phyloP scores from a whole-genome alignment of 2,888 invertebrate genomes.

The Athalia cordata region DNA sequence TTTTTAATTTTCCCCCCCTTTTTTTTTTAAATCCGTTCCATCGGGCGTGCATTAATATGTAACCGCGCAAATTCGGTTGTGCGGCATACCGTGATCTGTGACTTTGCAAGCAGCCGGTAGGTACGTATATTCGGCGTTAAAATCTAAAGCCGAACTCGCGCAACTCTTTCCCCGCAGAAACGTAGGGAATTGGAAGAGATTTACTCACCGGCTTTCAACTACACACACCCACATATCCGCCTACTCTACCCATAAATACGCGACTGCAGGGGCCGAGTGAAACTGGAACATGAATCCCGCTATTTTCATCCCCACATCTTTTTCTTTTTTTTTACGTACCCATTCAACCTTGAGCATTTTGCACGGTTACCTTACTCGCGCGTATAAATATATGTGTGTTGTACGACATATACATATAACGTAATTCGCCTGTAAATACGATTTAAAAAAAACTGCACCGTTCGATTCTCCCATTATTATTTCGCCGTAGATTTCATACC shows the following conservation, averaged over 20 bases:
- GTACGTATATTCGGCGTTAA: not conserved
- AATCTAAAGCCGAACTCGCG: constrained; percentile 11
- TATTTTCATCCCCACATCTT: not conserved
- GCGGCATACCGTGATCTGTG: not conserved
- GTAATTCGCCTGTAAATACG: too few species aligned
- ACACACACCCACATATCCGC: not conserved
- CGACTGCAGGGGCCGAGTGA: constrained; percentile 19
- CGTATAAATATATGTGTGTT: too few species aligned
- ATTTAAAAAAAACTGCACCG: too few species aligned
- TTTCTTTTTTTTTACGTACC: not conserved
- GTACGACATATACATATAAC: too few species aligned
- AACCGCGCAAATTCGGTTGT: not conserved
- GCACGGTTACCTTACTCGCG: too few species aligned
- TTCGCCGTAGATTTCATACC: too few species aligned
- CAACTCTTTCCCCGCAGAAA: constrained; percentile 37
- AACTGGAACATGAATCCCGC: constrained; percentile 7
- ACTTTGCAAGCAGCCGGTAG: not conserved
- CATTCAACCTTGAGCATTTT: not conserved
- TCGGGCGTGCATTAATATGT: too few species aligned
- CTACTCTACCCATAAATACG: not conserved
- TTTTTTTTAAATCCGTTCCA: too few species aligned
- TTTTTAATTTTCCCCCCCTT: too few species aligned
- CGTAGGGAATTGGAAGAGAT: constrained; percentile 59
- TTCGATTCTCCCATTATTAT: too few species aligned
- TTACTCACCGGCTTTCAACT: constrained; percentile 56